phyloP scores from a whole-genome alignment of 2,113 vertebrate species.

The Neodon shergylaensis region DNA sequence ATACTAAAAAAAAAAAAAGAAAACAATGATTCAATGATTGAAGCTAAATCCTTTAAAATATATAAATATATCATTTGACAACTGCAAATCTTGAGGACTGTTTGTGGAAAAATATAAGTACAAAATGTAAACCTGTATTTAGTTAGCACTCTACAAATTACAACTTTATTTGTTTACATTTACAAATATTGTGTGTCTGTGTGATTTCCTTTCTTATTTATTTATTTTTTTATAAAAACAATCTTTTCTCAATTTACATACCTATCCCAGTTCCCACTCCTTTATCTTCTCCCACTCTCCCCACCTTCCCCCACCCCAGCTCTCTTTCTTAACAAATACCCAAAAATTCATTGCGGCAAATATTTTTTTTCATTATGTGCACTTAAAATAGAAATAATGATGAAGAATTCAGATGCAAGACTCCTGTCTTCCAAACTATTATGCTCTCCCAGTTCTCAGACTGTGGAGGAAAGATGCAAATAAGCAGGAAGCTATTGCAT shows the following conservation, averaged over 20 bases:
- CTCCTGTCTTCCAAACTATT: conserved; percentile 28
- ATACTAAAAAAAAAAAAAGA: background rate
- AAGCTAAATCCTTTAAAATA: background rate
- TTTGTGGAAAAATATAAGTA: background rate
- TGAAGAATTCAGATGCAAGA: background rate
- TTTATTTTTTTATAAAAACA: too few species aligned
- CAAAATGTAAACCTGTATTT: background rate
- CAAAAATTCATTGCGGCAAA: background rate
- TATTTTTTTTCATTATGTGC: background rate
- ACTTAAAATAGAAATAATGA: background rate
- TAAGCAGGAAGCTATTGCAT: background rate
- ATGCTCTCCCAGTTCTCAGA: background rate
- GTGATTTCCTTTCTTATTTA: background rate
- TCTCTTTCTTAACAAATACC: background rate
- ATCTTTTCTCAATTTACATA: too few species aligned
- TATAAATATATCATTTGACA: background rate
- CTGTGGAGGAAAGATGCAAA: conserved; percentile 33
- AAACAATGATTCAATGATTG: background rate
- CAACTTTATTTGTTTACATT: background rate
- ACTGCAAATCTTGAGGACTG: background rate
- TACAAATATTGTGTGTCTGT: background rate
- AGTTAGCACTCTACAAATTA: background rate
- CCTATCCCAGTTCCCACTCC: too few species aligned
- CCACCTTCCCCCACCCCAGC: too few species aligned
- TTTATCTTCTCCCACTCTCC: too few species aligned